Conservation (phyloP, 2,888 invertebrate genomes). For the Caenorhabditis imperialis region DNA sequence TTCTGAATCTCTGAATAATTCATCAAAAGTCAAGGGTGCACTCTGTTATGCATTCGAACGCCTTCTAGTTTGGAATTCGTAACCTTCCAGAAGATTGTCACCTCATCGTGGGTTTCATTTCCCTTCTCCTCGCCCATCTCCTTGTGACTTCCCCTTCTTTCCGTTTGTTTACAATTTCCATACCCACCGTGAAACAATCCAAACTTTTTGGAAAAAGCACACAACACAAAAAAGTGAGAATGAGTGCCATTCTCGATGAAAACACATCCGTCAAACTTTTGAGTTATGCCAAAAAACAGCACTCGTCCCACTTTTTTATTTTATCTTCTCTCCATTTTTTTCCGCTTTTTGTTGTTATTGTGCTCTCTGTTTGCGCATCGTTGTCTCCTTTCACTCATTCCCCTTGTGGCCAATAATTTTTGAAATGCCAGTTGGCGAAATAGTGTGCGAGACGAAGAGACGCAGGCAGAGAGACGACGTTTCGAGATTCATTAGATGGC, state of each 20-base stretch:
- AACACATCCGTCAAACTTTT: conserved; percentile 30
- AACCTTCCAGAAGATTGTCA: too few relatives aligned
- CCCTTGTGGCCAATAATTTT: conserved; percentile 50
- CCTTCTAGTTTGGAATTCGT: too few relatives aligned
- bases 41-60: too few relatives aligned
- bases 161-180: background rate
- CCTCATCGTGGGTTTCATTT: too few relatives aligned
- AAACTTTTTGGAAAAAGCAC: too few relatives aligned
- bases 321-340: background rate
- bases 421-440: conserved; percentile 13
- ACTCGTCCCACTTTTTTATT: background rate
- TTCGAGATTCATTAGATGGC: conserved; percentile 41
- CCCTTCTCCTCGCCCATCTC: background rate
- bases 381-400: conserved; percentile 9
- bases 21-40: too few relatives aligned
- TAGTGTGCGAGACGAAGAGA: too few relatives aligned
- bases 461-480: conserved; percentile 9
- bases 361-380: conserved; percentile 19
- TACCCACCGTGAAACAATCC: background rate
- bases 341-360: conserved; percentile 33
- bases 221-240: background rate
- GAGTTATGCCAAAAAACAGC: background rate
- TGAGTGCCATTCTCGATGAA: conserved; percentile 18
- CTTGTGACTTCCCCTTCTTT: background rate
- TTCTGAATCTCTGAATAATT: too few relatives aligned